Evolutionary conservation across 1,140 invertebrate species (phyloP).

Genomic region (Archivesica marissinica): DNA sequence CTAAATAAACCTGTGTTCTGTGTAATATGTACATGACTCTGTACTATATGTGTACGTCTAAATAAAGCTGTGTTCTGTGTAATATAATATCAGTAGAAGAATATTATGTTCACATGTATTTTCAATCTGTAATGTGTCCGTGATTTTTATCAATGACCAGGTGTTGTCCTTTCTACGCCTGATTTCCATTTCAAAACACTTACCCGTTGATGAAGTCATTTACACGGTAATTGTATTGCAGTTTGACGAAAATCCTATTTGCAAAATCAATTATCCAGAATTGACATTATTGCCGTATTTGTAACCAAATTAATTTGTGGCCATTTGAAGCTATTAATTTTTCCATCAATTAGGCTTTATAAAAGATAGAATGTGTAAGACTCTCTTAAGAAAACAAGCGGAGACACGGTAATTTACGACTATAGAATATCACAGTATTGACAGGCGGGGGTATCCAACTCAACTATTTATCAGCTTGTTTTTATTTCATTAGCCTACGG

Average conservation of each 20-base stretch:
- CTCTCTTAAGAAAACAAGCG: constrained; percentile 46
- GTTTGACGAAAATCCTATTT: constrained; percentile 40
- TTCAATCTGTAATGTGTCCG: too few relatives aligned
- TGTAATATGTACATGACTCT: too few relatives aligned
- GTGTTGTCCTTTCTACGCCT: not conserved
- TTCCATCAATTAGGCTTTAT: constrained; percentile 56
- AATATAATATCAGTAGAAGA: too few relatives aligned
- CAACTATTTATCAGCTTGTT: constrained; percentile 49
- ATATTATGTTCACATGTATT: too few relatives aligned
- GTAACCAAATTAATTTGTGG: constrained; percentile 57
- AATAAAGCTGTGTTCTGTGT: too few relatives aligned
- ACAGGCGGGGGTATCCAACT: not conserved
- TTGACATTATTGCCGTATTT: constrained; percentile 45
- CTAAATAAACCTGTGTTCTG: too few relatives aligned
- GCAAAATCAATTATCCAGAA: constrained; percentile 34
- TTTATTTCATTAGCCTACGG: constrained; percentile 55
- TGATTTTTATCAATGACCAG: not conserved
- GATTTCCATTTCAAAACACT: constrained; percentile 31
- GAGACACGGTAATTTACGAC: constrained; percentile 41
- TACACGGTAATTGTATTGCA: constrained; percentile 36
- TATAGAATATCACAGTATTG: constrained; percentile 44
- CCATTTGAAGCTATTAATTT: constrained; percentile 59
- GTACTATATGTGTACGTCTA: too few relatives aligned
- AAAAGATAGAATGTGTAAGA: constrained; percentile 56
- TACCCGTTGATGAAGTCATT: constrained; percentile 26